phyloP scores from a whole-genome alignment of 2,888 invertebrate genomes.

The Hirtodrosophila duncani region DNA sequence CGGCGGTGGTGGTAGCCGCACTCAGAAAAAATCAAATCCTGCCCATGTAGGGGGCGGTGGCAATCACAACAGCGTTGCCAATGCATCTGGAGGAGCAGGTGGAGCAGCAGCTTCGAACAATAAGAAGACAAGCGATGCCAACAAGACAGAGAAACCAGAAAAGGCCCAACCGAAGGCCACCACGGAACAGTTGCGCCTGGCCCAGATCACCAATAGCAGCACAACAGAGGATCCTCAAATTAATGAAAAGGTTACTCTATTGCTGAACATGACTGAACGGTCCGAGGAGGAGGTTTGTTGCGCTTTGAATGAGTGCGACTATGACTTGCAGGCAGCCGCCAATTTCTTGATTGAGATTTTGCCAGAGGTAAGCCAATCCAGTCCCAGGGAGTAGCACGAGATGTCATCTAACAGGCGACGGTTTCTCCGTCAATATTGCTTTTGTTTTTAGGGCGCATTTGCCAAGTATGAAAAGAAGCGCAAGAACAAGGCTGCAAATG shows the following conservation, averaged over 20 bases:
- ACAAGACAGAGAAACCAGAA: constrained; percentile 81
- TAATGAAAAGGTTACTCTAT: constrained; percentile 85
- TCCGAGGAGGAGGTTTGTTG: constrained; percentile 94
- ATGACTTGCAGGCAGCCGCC: constrained; percentile 87
- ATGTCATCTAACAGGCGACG: background rate
- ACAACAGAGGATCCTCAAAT: constrained; percentile 82
- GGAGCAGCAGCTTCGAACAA: constrained; percentile 75
- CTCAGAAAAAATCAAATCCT: constrained; percentile 78
- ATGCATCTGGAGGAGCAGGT: constrained; percentile 70
- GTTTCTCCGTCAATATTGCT: background rate
- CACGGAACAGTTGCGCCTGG: constrained; percentile 90
- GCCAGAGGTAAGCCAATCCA: constrained; percentile 78
- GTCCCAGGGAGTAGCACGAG: constrained; percentile 10
- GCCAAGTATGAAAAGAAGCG: constrained; percentile 92
- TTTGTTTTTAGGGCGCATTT: constrained; percentile 85
- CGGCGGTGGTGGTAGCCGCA: constrained; percentile 75
- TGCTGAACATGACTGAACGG: constrained; percentile 94
- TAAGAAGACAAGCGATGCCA: constrained; percentile 81
- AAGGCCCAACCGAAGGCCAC: constrained; percentile 83
- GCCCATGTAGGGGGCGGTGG: constrained; percentile 76
- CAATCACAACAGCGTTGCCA: constrained; percentile 61
- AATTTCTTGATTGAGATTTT: constrained; percentile 78
- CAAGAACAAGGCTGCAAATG: constrained; percentile 85
- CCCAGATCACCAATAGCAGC: constrained; percentile 86
- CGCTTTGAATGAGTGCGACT: constrained; percentile 95